phyloP scores from a whole-genome alignment of 1,140 invertebrate species.

The Psix sp. region DNA sequence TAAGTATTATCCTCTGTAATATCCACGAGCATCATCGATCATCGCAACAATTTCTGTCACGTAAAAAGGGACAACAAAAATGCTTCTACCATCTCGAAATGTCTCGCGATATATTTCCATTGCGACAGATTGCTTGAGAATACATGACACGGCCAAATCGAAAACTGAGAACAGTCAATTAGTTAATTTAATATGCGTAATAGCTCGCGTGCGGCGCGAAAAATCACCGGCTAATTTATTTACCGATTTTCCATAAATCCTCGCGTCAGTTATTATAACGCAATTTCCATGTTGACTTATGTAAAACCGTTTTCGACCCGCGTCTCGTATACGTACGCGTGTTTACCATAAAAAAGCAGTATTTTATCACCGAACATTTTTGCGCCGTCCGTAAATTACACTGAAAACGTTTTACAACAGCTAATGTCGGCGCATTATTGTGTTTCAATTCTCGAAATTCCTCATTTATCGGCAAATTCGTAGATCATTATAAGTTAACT shows the following conservation, averaged over 20 bases:
- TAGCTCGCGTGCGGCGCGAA: neutral
- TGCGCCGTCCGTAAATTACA: constrained; percentile 24
- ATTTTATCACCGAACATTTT: constrained; percentile 39
- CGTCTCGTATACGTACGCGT: constrained; percentile 20
- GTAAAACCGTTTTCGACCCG: constrained; percentile 28
- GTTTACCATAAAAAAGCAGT: constrained; percentile 33
- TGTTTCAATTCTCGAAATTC: constrained; percentile 19
- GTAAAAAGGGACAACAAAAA: too few relatives aligned
- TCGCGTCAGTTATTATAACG: constrained; percentile 36
- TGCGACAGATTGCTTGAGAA: neutral
- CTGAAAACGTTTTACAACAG: constrained; percentile 31
- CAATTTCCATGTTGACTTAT: constrained; percentile 44
- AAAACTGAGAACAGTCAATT: constrained; percentile 1
- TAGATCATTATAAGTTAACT: too few relatives aligned
- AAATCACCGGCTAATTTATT: constrained; percentile 18
- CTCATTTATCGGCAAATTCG: constrained; percentile 20
- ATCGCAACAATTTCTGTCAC: too few relatives aligned
- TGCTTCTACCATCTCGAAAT: too few relatives aligned
- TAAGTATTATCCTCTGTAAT: too few relatives aligned
- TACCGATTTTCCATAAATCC: constrained; percentile 35
- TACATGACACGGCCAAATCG: neutral
- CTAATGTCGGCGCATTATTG: constrained; percentile 27
- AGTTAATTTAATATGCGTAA: neutral
- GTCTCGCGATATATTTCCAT: too few relatives aligned
- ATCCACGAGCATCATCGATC: too few relatives aligned